A percentile compares a stretch with the other conserved stretches of the same genome.
Evolutionary conservation across 1,140 invertebrate species (phyloP).

Genomic region (Mercenaria mercenaria): DNA sequence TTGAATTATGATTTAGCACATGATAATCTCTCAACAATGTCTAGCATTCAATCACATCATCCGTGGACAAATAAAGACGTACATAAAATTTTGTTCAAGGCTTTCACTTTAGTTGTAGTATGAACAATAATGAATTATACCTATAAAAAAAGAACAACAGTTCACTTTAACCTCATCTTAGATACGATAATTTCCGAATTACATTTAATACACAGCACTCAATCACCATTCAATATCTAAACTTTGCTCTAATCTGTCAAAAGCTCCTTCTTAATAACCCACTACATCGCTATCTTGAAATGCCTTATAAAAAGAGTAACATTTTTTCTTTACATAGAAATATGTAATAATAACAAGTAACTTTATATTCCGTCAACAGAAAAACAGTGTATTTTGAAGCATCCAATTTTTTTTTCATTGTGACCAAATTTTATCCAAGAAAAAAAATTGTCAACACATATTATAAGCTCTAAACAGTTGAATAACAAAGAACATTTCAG

Average conservation of each 20-base stretch:
- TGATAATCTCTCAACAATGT: too few species aligned
- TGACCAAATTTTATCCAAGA: neutral
- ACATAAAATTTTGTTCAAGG: too few species aligned
- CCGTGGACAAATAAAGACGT: too few species aligned
- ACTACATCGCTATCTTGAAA: neutral
- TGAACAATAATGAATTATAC: too few species aligned
- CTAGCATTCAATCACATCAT: too few species aligned
- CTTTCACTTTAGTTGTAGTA: too few species aligned
- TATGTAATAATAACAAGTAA: too few species aligned
- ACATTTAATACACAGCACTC: conserved; percentile 2
- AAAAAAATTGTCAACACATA: neutral
- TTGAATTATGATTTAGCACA: too few species aligned
- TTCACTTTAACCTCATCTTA: neutral
- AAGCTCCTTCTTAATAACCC: neutral
- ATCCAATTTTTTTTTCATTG: too few species aligned
- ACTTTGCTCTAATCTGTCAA: conserved; percentile 10
- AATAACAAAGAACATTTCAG: neutral
- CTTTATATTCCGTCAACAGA: too few species aligned
- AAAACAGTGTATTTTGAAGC: too few species aligned
- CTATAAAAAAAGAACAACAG: neutral
- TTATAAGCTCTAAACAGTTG: too few species aligned
- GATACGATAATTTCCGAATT: neutral
- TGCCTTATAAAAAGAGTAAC: neutral
- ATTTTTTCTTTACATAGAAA: neutral
- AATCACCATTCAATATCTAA: neutral